Evolutionary conservation across 1,140 invertebrate species (phyloP).

Genomic region (Orussus abietinus): DNA sequence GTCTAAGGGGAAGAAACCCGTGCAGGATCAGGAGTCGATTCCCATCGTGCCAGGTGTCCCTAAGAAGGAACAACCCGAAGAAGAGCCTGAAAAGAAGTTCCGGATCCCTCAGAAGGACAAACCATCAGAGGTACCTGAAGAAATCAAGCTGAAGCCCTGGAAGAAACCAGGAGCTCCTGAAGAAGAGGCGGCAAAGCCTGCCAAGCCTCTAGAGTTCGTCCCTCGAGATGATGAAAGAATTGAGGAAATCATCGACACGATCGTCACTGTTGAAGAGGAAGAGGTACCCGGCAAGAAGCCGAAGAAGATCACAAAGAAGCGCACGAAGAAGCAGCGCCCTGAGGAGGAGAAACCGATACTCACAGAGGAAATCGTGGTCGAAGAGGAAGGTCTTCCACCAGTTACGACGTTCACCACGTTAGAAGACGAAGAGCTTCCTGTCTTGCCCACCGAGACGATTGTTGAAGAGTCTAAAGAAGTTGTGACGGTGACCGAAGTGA

Average conservation of each 20-base stretch:
- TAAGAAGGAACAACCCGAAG: conserved; percentile 50
- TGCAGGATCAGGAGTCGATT: conserved; percentile 53
- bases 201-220: conserved; percentile 35
- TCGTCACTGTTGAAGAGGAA: conserved; percentile 18
- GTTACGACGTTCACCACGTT: not conserved
- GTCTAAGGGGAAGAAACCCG: conserved; percentile 51
- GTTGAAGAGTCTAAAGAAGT: not conserved
- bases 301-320: conserved; percentile 31
- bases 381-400: not conserved
- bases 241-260: conserved; percentile 36
- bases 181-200: conserved; percentile 17
- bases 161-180: conserved; percentile 36
- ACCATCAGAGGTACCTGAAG: conserved; percentile 54
- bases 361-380: not conserved
- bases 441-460: too few species aligned
- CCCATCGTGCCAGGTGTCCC: conserved; percentile 55
- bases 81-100: conserved; percentile 57
- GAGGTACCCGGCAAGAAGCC: conserved; percentile 30
- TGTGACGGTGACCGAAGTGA: not conserved
- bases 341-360: conserved; percentile 29
- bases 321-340: conserved; percentile 46
- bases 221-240: conserved; percentile 19
- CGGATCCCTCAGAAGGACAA: conserved; percentile 54
- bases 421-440: not conserved
- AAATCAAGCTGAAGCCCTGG: conserved; percentile 56